phyloP scores from a whole-genome alignment of 2,113 vertebrate species.

The Proterorhinus semilunaris region DNA sequence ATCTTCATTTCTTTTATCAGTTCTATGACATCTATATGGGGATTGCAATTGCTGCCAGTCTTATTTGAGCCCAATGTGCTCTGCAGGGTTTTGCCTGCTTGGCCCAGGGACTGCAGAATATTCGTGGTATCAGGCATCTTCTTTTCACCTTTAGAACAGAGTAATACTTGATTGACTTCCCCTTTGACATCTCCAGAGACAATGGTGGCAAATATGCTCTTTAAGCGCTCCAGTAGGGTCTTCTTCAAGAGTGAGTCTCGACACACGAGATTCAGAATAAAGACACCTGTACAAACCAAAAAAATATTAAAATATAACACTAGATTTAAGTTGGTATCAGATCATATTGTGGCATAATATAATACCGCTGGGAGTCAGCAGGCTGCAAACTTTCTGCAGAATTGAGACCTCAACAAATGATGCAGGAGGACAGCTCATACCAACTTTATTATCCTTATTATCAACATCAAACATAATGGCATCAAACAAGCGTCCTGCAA shows the following conservation, averaged over 20 bases:
- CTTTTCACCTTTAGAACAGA: slow-evolving; percentile 42
- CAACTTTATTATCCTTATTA: slow-evolving; percentile 88
- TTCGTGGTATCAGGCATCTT: background rate
- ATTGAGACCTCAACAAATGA: slow-evolving; percentile 86
- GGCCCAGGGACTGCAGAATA: slow-evolving; percentile 60
- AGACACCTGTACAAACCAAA: slow-evolving; percentile 78
- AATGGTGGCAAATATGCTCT: slow-evolving; percentile 79
- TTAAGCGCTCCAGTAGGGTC: slow-evolving; percentile 79
- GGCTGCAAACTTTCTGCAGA: slow-evolving; percentile 82
- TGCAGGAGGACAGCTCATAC: slow-evolving; percentile 93
- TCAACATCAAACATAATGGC: slow-evolving; percentile 94
- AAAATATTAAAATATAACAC: background rate
- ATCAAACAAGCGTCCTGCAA: slow-evolving; percentile 79
- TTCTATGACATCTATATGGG: slow-evolving; percentile 77
- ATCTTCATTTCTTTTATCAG: slow-evolving; percentile 83
- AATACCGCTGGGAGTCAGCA: slow-evolving; percentile 84
- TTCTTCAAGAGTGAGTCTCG: slow-evolving; percentile 82
- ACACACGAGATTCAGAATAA: slow-evolving; percentile 93
- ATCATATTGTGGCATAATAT: background rate
- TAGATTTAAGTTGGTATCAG: background rate
- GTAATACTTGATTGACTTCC: slow-evolving; percentile 86
- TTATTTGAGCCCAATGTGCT: slow-evolving; percentile 68
- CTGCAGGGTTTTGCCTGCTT: slow-evolving; percentile 79
- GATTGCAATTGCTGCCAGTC: slow-evolving; percentile 61
- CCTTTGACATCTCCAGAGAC: slow-evolving; percentile 81